These are phyloP conservation scores for Ictalurus furcatus DNA, from an alignment of 2,113 vertebrate genomes.

Conservation along the genomic window DNA sequence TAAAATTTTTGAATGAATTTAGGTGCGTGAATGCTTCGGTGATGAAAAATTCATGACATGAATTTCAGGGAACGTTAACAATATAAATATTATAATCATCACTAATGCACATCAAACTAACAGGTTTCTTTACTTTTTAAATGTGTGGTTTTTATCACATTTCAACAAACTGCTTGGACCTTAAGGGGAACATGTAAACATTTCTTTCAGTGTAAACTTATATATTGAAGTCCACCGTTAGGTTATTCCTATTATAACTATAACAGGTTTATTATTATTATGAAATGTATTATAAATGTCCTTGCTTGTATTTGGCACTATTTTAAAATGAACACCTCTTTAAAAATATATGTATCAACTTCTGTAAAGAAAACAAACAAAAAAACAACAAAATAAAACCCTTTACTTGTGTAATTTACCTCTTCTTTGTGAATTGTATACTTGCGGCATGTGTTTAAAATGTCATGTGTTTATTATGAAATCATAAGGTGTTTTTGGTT, in stretches of 20 bases:
- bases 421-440: conserved; percentile 61
- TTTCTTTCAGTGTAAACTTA: conserved; percentile 68
- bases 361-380: conserved; percentile 27
- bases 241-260: not conserved
- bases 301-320: conserved; percentile 65
- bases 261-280: not conserved
- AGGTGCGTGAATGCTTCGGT: conserved; percentile 28
- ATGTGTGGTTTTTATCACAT: not conserved
- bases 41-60: conserved; percentile 60
- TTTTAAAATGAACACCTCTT: not conserved
- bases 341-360: conserved; percentile 20
- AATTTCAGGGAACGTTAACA: conserved; percentile 50
- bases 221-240: conserved; percentile 15
- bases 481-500: conserved; percentile 44
- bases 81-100: conserved; percentile 55
- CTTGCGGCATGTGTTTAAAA: conserved; percentile 54
- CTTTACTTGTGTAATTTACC: conserved; percentile 7
- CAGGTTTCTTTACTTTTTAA: not conserved
- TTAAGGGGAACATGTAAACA: conserved; percentile 67
- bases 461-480: conserved; percentile 52
- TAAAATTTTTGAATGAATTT: not conserved
- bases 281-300: conserved; percentile 28
- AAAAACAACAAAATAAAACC: not conserved
- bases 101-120: conserved; percentile 21
- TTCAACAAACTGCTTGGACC: conserved; percentile 31